A percentile compares a stretch with the other conserved stretches of the same genome.
These are phyloP conservation scores for Meda fulgida DNA, from an alignment of 2,797 vertebrate species.

Conservation along the genomic window DNA sequence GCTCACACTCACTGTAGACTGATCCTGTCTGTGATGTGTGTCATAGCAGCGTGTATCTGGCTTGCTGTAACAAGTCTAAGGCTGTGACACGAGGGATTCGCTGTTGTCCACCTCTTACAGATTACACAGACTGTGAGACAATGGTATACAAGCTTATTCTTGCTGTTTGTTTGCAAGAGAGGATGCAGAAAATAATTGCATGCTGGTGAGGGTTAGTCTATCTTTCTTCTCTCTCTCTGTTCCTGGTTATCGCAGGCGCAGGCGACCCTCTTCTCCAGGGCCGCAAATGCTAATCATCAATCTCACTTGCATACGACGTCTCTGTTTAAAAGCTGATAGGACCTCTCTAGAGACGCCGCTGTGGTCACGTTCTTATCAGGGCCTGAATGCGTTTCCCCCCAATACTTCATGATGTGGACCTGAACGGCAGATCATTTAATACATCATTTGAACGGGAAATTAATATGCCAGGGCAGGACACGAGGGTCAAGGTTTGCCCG, in stretches of 20 bases:
- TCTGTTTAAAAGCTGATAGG: slow-evolving; percentile 98
- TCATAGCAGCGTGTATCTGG: slow-evolving; percentile 76
- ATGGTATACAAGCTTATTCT: slow-evolving; percentile 76
- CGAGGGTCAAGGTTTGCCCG: background rate
- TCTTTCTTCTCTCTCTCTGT: slow-evolving; percentile 63
- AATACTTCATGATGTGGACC: slow-evolving; percentile 71
- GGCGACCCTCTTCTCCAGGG: slow-evolving; percentile 81
- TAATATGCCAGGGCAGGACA: slow-evolving; percentile 83
- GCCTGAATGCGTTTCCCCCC: slow-evolving; percentile 83
- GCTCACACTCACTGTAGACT: background rate
- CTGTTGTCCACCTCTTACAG: slow-evolving; percentile 79
- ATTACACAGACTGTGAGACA: slow-evolving; percentile 83
- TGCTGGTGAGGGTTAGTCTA: slow-evolving; percentile 49
- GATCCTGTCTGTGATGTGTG: slow-evolving; percentile 69
- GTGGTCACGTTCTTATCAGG: slow-evolving; percentile 92
- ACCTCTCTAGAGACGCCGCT: slow-evolving; percentile 88
- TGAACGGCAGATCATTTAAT: slow-evolving; percentile 91
- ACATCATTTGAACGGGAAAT: slow-evolving; percentile 90
- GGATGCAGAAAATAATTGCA: slow-evolving; percentile 50
- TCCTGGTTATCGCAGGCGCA: slow-evolving; percentile 82
- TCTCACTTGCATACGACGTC: slow-evolving; percentile 87
- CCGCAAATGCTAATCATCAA: slow-evolving; percentile 91
- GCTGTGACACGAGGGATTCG: slow-evolving; percentile 80
- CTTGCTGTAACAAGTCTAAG: slow-evolving; percentile 76
- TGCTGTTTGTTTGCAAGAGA: slow-evolving; percentile 79